Base-by-base conservation (phyloP, 2,113 vertebrate genomes). In the Menidia beryllina region DNA sequence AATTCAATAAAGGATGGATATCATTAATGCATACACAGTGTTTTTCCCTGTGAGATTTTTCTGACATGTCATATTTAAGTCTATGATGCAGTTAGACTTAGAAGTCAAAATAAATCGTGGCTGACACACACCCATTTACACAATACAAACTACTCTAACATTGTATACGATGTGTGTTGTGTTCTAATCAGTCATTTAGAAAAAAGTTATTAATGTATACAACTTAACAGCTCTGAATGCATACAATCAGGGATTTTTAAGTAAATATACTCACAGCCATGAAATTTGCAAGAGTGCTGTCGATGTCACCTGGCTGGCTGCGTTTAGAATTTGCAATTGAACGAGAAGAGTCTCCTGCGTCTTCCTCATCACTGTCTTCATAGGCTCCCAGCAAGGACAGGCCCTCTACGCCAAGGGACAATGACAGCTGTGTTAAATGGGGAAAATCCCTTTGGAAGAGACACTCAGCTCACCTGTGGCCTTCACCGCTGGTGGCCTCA, bases 281-380 rank as follows among this genome's bases (percentile, higher is more conserved):
- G 70, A 99, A 99, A 88, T 95, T 97, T 1, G 98, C 98, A 85
- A 99, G 60, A 6, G 97, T 99, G 79, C 97, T 99, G 86, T 99
- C 98, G 0, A 99, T 98, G 79, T 99, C 98, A 0, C 91, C 3
- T 0, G 97, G 92, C 24, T 80, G 92, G 79, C 85, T 95, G 69
- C 82, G 93, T 1, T 95, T 95, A 0, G 94, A 70, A 15, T 93
- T 95, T 0, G 52, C 13, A 0, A 87, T 17, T 49, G 21, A 65
- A 74, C 14, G 77, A 11, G 0, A 87, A 2, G 70, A 36, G 13
- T 96, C 95, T 0, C 77, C 92, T 1, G 92, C 94, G 52, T 99
- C 98, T 17, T 95, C 94, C 0, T 99, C 97, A 0, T 99, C 98
- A 0, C 97, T 99, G 80, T 99, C 98, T 2, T 96, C 97, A 5